A percentile compares a stretch with the other conserved stretches of the same genome.
Evolutionary conservation across 2,113 vertebrate species (phyloP).

Genomic region (Scatophagus argus): DNA sequence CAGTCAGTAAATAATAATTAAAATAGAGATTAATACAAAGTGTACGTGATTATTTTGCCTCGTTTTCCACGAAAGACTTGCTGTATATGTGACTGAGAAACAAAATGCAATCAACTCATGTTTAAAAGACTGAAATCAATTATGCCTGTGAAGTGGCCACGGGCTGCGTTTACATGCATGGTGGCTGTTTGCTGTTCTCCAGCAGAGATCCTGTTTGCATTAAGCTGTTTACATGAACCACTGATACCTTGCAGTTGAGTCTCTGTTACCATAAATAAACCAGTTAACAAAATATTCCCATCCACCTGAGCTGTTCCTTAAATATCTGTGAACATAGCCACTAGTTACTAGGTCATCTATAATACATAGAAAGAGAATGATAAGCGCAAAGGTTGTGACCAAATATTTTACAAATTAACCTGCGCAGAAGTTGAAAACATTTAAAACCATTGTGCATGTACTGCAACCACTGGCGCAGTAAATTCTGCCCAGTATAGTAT

Average conservation of each 20-base stretch:
- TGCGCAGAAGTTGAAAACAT: neutral
- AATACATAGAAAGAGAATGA: neutral
- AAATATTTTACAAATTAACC: neutral
- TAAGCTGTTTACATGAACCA: slow-evolving; percentile 34
- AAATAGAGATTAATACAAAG: neutral
- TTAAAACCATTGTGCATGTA: neutral
- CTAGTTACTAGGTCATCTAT: neutral
- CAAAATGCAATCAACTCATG: neutral
- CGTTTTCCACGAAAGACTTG: neutral
- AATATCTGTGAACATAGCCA: neutral
- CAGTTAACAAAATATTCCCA: slow-evolving; percentile 24
- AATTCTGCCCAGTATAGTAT: neutral
- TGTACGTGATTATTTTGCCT: neutral
- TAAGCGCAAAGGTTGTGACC: neutral
- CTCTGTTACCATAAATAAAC: slow-evolving; percentile 47
- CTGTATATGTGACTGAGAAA: neutral
- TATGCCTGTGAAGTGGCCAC: slow-evolving; percentile 1
- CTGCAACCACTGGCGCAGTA: neutral
- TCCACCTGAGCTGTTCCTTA: slow-evolving; percentile 7
- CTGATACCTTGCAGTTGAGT: slow-evolving; percentile 3
- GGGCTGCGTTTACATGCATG: slow-evolving; percentile 18
- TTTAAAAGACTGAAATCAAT: slow-evolving; percentile 3
- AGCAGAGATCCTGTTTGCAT: slow-evolving; percentile 35
- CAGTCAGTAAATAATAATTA: neutral
- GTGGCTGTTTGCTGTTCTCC: slow-evolving; percentile 26